Base-by-base conservation (phyloP, 1,140 invertebrate genomes). In the Drosophila aff. region DNA sequence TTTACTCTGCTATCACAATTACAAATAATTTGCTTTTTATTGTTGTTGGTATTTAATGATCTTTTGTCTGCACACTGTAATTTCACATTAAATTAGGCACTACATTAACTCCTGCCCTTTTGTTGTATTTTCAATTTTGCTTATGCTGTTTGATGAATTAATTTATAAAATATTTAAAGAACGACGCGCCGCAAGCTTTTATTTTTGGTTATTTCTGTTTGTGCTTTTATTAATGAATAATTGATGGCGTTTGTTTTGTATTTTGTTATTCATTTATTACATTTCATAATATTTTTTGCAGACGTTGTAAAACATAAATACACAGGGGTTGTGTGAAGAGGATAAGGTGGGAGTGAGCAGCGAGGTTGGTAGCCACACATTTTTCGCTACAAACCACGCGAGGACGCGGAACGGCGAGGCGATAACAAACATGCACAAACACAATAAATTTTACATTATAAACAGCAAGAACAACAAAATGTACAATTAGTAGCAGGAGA, bases 381-480 rank as follows among this genome's bases (percentile, higher is more conserved):
- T 40, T 57, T 57, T 57, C 36, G 53, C 11, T 38, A 38, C 33
- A 21, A 23, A 28, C 23, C 52, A 69, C 28, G 28, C 33, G 36
- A 40, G 46, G 67, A 28, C 64, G 40, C 64, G 21, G 11, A 62
- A 55, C 41, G 41, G 47, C 38, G 49, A 53, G 18, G 18, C 47
- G 44, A 85, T 82, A 86, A 85, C 75, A 82, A 85, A 86, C 83
- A 86, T 86, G 82, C 79, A 86, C 79, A 64, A 66, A 76, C 78
- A 79, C 82, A 76, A 85, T 86, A 85, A 82, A 85, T 85, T 85
- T 82, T 61, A 63, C 64, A 77, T 69, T 44, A 74, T 61, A 71
- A 60, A 61, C 53, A 66, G 61, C 61, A 66, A 38, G 44, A 53
- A 43, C 57, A 82, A 61, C 67, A 85, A 85, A 77, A 66, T 71